Base-by-base conservation (phyloP, 1,140 invertebrate genomes). In the Dreissena rostriformis region DNA sequence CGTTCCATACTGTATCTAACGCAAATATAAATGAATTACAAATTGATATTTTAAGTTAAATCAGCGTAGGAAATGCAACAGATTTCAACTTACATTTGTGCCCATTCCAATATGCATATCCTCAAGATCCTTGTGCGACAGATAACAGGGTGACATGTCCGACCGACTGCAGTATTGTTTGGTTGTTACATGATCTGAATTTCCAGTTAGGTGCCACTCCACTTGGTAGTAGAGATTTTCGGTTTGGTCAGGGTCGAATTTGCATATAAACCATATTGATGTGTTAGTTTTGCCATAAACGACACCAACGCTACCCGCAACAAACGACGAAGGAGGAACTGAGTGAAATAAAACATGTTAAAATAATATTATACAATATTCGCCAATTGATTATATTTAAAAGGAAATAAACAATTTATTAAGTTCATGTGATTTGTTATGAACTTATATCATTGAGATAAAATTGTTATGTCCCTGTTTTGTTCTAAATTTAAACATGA, bases 221-320 rank as follows among this genome's bases (percentile, higher is more conserved):
- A 78, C 75, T 68, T 78, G 75, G 51, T 78, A 78, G 24, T 24
- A 67, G 17, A 67, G 39, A 17, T 63, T 29, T 52, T 78, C 65
- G 14, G 65, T 14, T 17, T 24, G 15, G 0, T 15, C 63, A 2
- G 65, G 75, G 26, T 78, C 39, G 52, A 78, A 78, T 22, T 78
- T 78, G 63, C 75, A 78, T 10, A 0, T 12, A 52, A 67, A 78
- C 14, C 57, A 67, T 6, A 67, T 19, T 52, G 51, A 14, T 8
- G 53, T 66, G 26, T 51, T 51, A 15, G 2, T 26, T 0, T 39
- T 26, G 12, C 17, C 4, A n/a, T 22, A 0, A 39, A 24, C 24
- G 17, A 49, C 22, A 19, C 57, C 29, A 17, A 77, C 61, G 0
- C 6, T 28, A 17, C 22, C n/a, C 2, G 74, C 55, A 14, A 77